phyloP scores from a whole-genome alignment of 2,888 invertebrate species.

The Drosophila austrosaltans region DNA sequence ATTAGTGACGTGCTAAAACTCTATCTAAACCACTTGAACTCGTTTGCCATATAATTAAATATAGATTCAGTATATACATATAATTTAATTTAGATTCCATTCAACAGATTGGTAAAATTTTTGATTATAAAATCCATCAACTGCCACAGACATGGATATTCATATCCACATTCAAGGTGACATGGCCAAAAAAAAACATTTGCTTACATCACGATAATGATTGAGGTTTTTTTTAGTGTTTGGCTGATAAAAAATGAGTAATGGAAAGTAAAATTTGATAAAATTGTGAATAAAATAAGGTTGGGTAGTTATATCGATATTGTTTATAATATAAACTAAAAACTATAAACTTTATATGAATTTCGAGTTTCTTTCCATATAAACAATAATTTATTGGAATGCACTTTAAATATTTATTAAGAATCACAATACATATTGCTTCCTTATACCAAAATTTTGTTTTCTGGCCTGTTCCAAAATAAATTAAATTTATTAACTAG shows the following conservation, averaged over 20 bases:
- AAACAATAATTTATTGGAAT: too few relatives aligned
- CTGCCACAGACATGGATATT: not conserved
- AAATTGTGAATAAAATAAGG: not conserved
- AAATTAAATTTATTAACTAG: not conserved
- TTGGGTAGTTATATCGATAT: too few relatives aligned
- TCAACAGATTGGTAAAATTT: constrained; percentile 24
- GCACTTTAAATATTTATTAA: not conserved
- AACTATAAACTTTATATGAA: too few relatives aligned
- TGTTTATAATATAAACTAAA: too few relatives aligned
- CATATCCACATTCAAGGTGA: not conserved
- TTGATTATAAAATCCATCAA: constrained; percentile 22
- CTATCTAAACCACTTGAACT: constrained; percentile 40
- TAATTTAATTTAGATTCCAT: constrained; percentile 34
- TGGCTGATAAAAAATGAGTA: constrained; percentile 3
- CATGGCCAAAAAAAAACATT: not conserved
- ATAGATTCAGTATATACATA: constrained; percentile 16
- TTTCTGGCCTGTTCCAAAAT: not conserved
- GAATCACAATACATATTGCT: too few relatives aligned
- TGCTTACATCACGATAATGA: constrained; percentile 4
- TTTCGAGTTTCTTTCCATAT: too few relatives aligned
- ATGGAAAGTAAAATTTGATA: not conserved
- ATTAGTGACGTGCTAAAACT: constrained; percentile 3
- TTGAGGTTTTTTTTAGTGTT: not conserved
- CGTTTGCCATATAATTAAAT: constrained; percentile 27
- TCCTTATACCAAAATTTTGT: not conserved